These are phyloP conservation scores for Epizoanthus fatuus DNA, from an alignment of 92 coral and sea anemone genomes.

Conservation along the genomic window DNA sequence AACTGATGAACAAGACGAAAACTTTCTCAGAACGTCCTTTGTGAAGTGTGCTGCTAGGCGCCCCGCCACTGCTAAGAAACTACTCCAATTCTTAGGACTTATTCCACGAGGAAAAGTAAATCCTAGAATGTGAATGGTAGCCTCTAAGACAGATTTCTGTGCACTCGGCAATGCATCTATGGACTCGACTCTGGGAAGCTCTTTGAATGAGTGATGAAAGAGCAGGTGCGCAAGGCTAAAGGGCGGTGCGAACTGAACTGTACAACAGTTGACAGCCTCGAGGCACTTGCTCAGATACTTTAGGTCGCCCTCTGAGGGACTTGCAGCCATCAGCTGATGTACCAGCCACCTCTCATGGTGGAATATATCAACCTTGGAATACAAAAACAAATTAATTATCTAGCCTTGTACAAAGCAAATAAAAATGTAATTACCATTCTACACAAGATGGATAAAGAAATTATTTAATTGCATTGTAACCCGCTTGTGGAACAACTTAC, in stretches of 20 bases:
- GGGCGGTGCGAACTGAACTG: neutral
- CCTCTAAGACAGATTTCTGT: neutral
- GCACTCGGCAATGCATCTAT: neutral
- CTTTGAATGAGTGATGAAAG: neutral
- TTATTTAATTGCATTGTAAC: no score
- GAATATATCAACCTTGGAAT: neutral
- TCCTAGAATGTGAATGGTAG: neutral
- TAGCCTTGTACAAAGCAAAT: no score
- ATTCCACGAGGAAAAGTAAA: neutral
- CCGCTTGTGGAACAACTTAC: no score
- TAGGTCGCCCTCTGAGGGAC: neutral
- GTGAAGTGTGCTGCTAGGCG: neutral
- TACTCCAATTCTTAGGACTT: neutral
- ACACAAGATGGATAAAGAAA: no score
- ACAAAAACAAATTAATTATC: no score
- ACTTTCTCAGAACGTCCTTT: neutral
- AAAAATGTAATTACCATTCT: neutral
- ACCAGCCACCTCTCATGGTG: neutral
- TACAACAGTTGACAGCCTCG: neutral
- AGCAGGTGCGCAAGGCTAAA: neutral
- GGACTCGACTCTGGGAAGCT: neutral
- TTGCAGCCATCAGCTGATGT: neutral
- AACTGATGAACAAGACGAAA: neutral
- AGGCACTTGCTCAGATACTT: neutral
- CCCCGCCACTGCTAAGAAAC: neutral